These are phyloP conservation scores for Gymnoscopelus microlampas DNA, from an alignment of 2,797 vertebrate species.

Conservation along the genomic window DNA sequence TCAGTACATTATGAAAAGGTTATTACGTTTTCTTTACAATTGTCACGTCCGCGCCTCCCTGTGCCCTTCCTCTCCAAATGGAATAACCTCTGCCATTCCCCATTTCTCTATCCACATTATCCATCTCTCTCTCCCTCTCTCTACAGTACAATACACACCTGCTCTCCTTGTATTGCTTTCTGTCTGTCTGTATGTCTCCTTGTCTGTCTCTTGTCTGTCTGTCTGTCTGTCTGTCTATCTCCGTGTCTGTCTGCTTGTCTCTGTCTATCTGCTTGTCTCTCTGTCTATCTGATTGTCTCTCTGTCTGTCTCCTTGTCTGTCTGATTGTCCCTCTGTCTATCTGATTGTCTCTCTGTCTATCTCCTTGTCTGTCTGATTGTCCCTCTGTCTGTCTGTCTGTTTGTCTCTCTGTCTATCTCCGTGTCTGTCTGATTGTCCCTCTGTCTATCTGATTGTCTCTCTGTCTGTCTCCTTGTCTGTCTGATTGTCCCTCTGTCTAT, in stretches of 20 bases:
- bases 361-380: too few species aligned
- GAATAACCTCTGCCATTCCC: slow-evolving; percentile 64
- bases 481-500: too few species aligned
- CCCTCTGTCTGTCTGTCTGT: too few species aligned
- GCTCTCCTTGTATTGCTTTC: slow-evolving; percentile 16
- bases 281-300: too few species aligned
- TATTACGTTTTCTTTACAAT: slow-evolving; percentile 82
- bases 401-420: too few species aligned
- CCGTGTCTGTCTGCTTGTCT: not conserved
- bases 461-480: slow-evolving; percentile 19
- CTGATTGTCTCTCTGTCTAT: slow-evolving; percentile 1
- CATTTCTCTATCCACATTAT: slow-evolving; percentile 14
- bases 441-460: too few species aligned
- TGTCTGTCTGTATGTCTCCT: slow-evolving; percentile 5
- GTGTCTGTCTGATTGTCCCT: too few species aligned
- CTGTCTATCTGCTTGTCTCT: too few species aligned
- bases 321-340: too few species aligned
- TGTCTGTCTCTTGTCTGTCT: slow-evolving; percentile 4
- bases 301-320: not conserved
- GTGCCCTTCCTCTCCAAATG: slow-evolving; percentile 76
- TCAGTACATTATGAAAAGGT: slow-evolving; percentile 69
- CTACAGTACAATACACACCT: slow-evolving; percentile 47
- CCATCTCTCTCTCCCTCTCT: slow-evolving; percentile 41
- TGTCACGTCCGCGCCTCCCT: slow-evolving; percentile 59
- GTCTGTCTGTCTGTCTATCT: not conserved